Evolutionary conservation across 2,113 vertebrate species (phyloP).

Genomic region (Bambusicola thoracicus): DNA sequence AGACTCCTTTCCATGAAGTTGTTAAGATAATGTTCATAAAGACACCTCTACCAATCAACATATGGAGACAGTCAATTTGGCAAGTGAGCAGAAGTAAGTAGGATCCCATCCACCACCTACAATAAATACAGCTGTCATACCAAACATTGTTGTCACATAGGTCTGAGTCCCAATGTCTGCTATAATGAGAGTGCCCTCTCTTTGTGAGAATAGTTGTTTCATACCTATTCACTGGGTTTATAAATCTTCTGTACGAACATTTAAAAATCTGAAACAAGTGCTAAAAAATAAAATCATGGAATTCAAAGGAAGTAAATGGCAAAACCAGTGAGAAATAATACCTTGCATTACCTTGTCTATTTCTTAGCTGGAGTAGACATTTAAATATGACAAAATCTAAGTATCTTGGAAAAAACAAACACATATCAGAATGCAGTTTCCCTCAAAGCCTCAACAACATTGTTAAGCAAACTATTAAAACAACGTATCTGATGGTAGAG

Average conservation of each 20-base stretch:
- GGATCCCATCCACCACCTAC: background rate
- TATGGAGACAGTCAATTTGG: background rate
- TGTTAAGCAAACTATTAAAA: background rate
- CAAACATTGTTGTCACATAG: background rate
- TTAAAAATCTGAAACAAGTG: background rate
- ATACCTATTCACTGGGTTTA: background rate
- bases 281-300: background rate
- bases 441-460: background rate
- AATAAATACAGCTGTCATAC: background rate
- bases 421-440: background rate
- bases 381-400: background rate
- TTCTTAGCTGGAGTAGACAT: background rate
- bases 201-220: background rate
- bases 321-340: background rate
- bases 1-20: background rate
- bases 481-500: background rate
- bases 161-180: background rate
- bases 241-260: background rate
- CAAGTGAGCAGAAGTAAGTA: background rate
- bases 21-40: background rate
- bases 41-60: background rate
- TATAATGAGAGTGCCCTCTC: background rate
- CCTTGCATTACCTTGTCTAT: background rate
- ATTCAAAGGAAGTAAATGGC: background rate
- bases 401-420: background rate